Base-by-base conservation (phyloP, 2,113 vertebrate species). In the Alethe diademata region DNA sequence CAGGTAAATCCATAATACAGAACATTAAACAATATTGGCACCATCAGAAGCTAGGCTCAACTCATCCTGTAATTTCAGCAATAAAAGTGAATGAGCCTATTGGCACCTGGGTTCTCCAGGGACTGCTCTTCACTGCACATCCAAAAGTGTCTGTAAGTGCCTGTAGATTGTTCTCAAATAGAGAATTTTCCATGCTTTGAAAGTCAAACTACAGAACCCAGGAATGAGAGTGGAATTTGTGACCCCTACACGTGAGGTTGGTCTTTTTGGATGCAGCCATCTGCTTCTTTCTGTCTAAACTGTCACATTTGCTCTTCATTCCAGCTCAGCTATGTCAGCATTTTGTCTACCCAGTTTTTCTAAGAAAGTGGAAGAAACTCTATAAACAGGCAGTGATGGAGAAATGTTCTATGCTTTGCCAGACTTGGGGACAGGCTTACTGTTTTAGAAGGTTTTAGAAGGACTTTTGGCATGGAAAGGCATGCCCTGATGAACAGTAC, bases 21-120 rank as follows among this genome's bases (percentile, higher is more conserved):
- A 90, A 90, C 91, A 88, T 65, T 91, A 93, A 94, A 69, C 78
- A 88, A 62, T 91, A 72, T 26, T 82, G 78, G 45, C 87, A 72
- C 53, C 50, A 69, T 78, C 84, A 69, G 62, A 89, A n/a, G 7
- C 66, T 43, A 72, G 84, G 80, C 58, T 82, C 70, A 90, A 47
- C 74, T 53, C 78, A 33, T 42, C 40, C 57, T 69, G 45, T 85
- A 51, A 88, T 66, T 79, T 62, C 88, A 87, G 84, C 4, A 38
- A 50, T 90, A 76, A 82, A 89, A 85, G 36, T 8, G 42, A 85
- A 69, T 28, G 18, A 26, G 38, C 26, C 65, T 47, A 48, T 74
- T 78, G 83, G 76, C 78, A 82, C 61, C 43, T 66, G 81, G 26
- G 14, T 1, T 81, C 69, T 78, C 57, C 69, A 65, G 61, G 61